These are phyloP conservation scores for Sebastes schlegelii DNA, from an alignment of 2,113 vertebrate genomes.

Conservation along the genomic window DNA sequence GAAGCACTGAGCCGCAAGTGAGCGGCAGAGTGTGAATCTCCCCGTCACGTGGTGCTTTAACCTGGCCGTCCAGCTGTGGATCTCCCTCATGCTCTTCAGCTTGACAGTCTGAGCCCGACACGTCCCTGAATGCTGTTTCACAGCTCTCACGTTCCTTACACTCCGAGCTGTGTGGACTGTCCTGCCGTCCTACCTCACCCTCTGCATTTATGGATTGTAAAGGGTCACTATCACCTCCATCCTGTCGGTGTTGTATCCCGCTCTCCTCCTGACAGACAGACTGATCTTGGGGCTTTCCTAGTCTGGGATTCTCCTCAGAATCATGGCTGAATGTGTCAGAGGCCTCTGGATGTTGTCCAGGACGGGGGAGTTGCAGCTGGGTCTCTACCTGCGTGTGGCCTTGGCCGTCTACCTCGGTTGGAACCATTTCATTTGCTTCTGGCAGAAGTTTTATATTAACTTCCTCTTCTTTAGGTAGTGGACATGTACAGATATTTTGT, in stretches of 20 bases:
- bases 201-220: background rate
- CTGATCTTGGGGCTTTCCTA: background rate
- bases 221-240: background rate
- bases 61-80: background rate
- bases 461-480: background rate
- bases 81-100: background rate
- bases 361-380: background rate
- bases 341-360: constrained; percentile 1
- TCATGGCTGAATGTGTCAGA: background rate
- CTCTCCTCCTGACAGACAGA: background rate
- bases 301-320: background rate
- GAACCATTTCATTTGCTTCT: background rate
- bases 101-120: background rate
- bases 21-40: background rate
- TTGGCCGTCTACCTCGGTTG: background rate
- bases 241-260: background rate
- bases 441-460: background rate
- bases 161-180: background rate
- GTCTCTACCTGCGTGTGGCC: background rate
- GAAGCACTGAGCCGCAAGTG: constrained; percentile 5
- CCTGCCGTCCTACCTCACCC: background rate
- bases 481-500: background rate
- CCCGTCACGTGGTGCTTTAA: background rate
- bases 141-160: background rate
- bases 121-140: background rate